Percentiles rank a stretch among this genome's conserved stretches.
Conservation (phyloP, 2,888 invertebrate genomes). For the Acleris sparsana region DNA sequence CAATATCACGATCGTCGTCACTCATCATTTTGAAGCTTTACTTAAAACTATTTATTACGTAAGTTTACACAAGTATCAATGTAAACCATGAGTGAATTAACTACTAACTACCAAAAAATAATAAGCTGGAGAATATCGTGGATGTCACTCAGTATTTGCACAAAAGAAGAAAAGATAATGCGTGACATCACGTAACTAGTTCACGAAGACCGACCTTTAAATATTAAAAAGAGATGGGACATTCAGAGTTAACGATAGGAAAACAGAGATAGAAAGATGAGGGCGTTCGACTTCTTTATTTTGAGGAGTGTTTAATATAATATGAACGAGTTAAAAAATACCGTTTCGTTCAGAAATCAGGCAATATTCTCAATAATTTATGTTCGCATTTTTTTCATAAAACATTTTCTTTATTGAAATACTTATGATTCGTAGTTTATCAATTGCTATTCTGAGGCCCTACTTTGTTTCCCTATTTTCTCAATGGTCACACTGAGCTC, state of each 20-base stretch:
- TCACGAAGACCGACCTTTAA: slow-evolving; percentile 22
- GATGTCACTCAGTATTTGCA: slow-evolving; percentile 34
- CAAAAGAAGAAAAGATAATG: slow-evolving; percentile 31
- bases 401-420: no score
- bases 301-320: no score
- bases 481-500: no score
- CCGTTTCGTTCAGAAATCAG: no score
- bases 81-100: slow-evolving; percentile 53
- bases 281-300: slow-evolving; percentile 4
- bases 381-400: no score
- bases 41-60: slow-evolving; percentile 40
- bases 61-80: slow-evolving; percentile 43
- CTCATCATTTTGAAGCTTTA: slow-evolving; percentile 86
- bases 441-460: no score
- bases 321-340: no score
- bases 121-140: slow-evolving; percentile 19
- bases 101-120: slow-evolving; percentile 23
- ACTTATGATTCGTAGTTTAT: no score
- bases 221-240: slow-evolving; percentile 9
- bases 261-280: slow-evolving; percentile 19
- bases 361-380: no score
- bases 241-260: neutral
- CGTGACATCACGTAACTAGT: slow-evolving; percentile 20
- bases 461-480: no score
- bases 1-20: slow-evolving; percentile 97